Evolutionary conservation across 1,140 invertebrate genomes (phyloP).

Genomic region (Listronotus oregonensis): DNA sequence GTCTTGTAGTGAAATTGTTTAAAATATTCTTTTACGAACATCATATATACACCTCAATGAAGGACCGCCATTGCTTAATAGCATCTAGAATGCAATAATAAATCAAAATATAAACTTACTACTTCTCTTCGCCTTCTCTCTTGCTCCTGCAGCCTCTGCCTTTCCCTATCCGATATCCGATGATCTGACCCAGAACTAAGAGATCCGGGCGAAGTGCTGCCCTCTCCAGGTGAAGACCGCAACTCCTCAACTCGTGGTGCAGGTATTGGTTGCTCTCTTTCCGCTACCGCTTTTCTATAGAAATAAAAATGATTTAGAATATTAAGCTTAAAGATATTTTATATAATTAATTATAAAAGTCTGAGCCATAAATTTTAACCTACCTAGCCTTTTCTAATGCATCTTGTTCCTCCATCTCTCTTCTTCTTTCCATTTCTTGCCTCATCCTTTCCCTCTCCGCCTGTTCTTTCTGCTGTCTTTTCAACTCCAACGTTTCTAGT

Average conservation of each 20-base stretch:
- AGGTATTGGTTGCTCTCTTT: constrained; percentile 51
- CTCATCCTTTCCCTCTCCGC: constrained; percentile 79
- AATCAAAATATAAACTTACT: constrained; percentile 65
- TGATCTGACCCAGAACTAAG: constrained; percentile 66
- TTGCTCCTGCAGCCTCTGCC: constrained; percentile 82
- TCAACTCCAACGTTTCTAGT: constrained; percentile 79
- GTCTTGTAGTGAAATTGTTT: too few species aligned
- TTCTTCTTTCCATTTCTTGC: constrained; percentile 77
- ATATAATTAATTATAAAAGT: too few species aligned
- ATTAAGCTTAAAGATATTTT: too few species aligned
- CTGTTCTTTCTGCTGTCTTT: constrained; percentile 79
- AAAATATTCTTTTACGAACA: too few species aligned
- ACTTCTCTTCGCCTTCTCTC: constrained; percentile 89
- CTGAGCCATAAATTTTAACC: constrained; percentile 3
- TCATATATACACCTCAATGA: too few species aligned
- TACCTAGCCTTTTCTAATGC: constrained; percentile 71
- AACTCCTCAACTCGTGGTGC: constrained; percentile 53
- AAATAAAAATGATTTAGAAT: too few species aligned
- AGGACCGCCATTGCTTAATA: too few species aligned
- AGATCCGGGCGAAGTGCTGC: constrained; percentile 60
- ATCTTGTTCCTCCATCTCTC: constrained; percentile 81
- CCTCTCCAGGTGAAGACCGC: constrained; percentile 51
- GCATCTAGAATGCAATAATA: too few species aligned
- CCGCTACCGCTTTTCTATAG: constrained; percentile 62
- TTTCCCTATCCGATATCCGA: constrained; percentile 75